Evolutionary conservation across 2,113 vertebrate species (phyloP), one percentile per base, ranked within the genome.

Genomic region (Coregonus clupeaformis): DNA sequence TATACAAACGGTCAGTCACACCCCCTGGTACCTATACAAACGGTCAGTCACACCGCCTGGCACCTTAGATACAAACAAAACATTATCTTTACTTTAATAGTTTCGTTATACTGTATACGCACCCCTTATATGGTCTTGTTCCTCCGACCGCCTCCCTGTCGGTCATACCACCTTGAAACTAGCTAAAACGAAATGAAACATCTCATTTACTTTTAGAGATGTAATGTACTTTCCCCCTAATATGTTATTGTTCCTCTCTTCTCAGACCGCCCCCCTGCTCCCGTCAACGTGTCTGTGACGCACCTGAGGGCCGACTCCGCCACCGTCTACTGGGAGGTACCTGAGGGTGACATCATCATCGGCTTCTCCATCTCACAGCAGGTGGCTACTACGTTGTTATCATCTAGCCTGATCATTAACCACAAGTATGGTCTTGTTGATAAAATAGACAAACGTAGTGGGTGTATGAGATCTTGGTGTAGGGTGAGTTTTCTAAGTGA

Each of bases 301-400:
- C 97, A 98, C 86, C 94, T 98, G 88, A 95, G 95, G 89, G 95
- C 95, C 24, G 94, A 97, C 85, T 98, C 96, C 4, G 96, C 97
- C 90, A 97, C 94, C 27, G 95, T 99, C 80, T 97, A 96, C 77
- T 98, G 97, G 97, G 97, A 95, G 22, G 91, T 98, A 67, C 96
- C 95, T 52, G 95, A 96, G 86, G 96, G 96, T 82, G 97, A 98
- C 1, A 89, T 94, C 27, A 94, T 99, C 91, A 99, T 98, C 63
- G 97, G 97, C 82, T 98, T 97, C 78, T 94, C 95, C 87, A 95
- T 99, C 87, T 94, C 95, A 3, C 97, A 98, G 90, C 95, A 98
- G 96, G 97, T 99, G 79, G 94, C 96, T 82, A 97, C 98, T 11
- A 96, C 98, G 2, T 9, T 2, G 20, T 62, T 36, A 9, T 32